Base-by-base conservation (phyloP, 2,888 invertebrate genomes). In the Ochropleura leucogaster region DNA sequence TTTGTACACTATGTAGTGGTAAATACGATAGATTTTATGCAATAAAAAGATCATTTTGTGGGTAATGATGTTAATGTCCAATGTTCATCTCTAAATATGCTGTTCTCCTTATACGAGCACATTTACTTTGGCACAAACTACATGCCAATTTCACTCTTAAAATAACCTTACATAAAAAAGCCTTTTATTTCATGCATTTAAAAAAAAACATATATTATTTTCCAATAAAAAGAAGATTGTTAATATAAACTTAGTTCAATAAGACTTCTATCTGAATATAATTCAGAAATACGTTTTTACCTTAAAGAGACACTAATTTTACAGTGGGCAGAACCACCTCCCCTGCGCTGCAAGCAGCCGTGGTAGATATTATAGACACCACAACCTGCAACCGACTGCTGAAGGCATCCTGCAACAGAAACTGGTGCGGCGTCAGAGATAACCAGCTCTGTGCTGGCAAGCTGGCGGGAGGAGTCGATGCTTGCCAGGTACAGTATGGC, bases 401-500 rank as follows among this genome's bases (percentile, higher is more conserved):
- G 3, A 74, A 59, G 3, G 77, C 82, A 0, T 87, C 80, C 0
- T 92, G 91, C 75, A 92, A 92, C 74, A 85, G 94, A 30, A 84
- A 91, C 68, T 94, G 93, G 93, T 89, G 90, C 16, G 93, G 95
- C 0, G 59, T 94, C 2, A 80, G 87, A 12, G 85, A 90, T 0
- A 86, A 92, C 49, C 95, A 95, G 86, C 72, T 95, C 4, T 95
- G 95, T 77, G 95, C 94, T 69, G 95, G 95, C 5, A 92, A 91
- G 12, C 73, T 95, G 47, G 85, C 84, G 20, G 95, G 95, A 9
- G 95, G 94, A 5, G 92, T 92, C 0, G 95, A 95, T 70, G 89
- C 94, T 51, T 95, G 95, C 79, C 91, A 94, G 91, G 95, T 95
- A 57, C 7, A 14, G 14, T 57, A 57, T 30, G 57, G 14, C 6